Evolutionary conservation across 2,113 vertebrate genomes (phyloP).

Genomic region (Haliaeetus leucogaster): DNA sequence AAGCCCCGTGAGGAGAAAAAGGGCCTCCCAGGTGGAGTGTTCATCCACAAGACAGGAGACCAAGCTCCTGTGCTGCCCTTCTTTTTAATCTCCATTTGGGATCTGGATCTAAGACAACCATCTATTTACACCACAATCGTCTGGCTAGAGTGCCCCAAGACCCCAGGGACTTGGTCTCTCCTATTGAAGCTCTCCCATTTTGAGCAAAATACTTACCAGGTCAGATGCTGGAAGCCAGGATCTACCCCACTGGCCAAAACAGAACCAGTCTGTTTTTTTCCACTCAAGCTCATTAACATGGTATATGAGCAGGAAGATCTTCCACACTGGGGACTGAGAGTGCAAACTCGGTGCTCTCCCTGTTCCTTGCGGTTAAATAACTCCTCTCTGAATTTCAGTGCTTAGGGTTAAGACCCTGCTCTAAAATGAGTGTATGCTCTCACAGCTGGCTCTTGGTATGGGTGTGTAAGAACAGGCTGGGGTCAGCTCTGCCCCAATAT

Average conservation of each 20-base stretch:
- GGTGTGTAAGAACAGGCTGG: background rate
- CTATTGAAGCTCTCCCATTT: background rate
- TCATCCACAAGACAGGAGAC: background rate
- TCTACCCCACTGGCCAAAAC: background rate
- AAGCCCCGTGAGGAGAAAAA: background rate
- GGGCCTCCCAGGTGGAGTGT: background rate
- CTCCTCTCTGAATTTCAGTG: background rate
- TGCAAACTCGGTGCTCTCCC: background rate
- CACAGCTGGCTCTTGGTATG: background rate
- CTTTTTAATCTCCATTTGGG: background rate
- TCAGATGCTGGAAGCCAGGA: background rate
- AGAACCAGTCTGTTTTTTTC: background rate
- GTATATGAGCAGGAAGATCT: background rate
- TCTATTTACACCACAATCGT: background rate
- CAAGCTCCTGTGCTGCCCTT: background rate
- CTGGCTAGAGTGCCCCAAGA: background rate
- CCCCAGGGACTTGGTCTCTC: background rate
- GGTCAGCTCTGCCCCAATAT: background rate
- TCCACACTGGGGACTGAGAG: background rate
- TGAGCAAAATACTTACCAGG: background rate
- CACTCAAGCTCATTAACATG: background rate
- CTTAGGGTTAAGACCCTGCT: background rate
- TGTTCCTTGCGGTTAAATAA: background rate
- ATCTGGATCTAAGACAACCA: background rate
- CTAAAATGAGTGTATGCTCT: background rate